phyloP scores from a whole-genome alignment of 1,140 invertebrate species.

The Nylanderia fulva region DNA sequence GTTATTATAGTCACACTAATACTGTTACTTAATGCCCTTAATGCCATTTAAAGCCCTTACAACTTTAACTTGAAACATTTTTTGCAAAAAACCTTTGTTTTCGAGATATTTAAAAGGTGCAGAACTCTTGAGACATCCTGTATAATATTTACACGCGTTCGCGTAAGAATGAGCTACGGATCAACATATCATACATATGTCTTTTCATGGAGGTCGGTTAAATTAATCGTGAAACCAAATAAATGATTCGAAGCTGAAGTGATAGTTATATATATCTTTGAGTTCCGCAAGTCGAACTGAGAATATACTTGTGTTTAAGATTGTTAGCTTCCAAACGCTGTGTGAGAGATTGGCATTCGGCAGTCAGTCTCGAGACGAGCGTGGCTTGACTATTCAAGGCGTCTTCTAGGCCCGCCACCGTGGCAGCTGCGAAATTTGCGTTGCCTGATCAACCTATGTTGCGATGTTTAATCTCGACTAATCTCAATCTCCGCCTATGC shows the following conservation, averaged over 20 bases:
- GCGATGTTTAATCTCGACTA: slow-evolving; percentile 71
- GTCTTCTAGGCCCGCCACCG: slow-evolving; percentile 93
- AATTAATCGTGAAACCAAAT: slow-evolving; percentile 6
- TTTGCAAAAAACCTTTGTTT: too few relatives aligned
- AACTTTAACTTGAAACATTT: too few relatives aligned
- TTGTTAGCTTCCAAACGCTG: slow-evolving; percentile 94
- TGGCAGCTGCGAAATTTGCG: slow-evolving; percentile 90
- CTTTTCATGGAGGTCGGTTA: neutral
- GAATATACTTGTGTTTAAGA: slow-evolving; percentile 92
- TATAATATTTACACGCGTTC: slow-evolving; percentile 4
- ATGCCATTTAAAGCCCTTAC: too few relatives aligned
- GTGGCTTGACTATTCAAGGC: slow-evolving; percentile 94
- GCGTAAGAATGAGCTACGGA: neutral
- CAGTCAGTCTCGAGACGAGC: slow-evolving; percentile 94
- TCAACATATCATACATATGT: neutral
- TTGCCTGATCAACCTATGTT: slow-evolving; percentile 81
- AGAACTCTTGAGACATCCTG: too few relatives aligned
- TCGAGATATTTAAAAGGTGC: too few relatives aligned
- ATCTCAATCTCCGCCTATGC: slow-evolving; percentile 80
- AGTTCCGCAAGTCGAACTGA: slow-evolving; percentile 25
- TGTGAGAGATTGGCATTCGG: slow-evolving; percentile 94
- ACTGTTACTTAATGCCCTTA: too few relatives aligned
- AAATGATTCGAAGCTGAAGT: slow-evolving; percentile 27
- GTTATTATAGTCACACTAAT: too few relatives aligned
- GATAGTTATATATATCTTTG: neutral